phyloP scores from a whole-genome alignment of 2,888 invertebrate genomes.

The Herminia tarsipennalis region DNA sequence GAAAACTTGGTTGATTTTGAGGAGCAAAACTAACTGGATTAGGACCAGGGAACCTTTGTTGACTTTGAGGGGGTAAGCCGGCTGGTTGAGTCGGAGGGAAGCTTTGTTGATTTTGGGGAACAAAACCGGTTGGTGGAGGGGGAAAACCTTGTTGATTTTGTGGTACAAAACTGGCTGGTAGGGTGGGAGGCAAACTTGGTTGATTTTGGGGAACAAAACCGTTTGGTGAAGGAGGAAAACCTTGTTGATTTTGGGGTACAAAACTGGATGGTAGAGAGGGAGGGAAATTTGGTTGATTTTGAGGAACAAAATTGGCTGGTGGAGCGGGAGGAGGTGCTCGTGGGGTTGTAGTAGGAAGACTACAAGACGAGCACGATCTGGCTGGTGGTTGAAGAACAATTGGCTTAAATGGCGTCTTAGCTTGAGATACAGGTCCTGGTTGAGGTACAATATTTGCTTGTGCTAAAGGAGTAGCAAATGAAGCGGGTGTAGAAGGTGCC shows the following conservation, averaged over 20 bases:
- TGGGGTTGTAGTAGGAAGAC: slow-evolving; percentile 82
- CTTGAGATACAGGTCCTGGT: slow-evolving; percentile 29
- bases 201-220: background rate
- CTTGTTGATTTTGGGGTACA: too few species aligned
- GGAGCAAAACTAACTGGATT: slow-evolving; percentile 10
- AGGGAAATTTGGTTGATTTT: background rate
- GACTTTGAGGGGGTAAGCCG: background rate
- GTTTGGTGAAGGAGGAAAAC: too few species aligned
- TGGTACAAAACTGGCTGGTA: background rate
- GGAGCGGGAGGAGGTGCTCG: slow-evolving; percentile 52
- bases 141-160: slow-evolving; percentile 10
- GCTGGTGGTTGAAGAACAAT: slow-evolving; percentile 63
- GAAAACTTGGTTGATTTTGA: background rate
- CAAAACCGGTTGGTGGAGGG: too few species aligned
- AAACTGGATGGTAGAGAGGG: background rate
- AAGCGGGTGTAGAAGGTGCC: slow-evolving; percentile 43
- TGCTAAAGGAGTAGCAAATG: slow-evolving; percentile 21
- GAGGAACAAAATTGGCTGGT: slow-evolving; percentile 12
- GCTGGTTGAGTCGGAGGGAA: too few species aligned
- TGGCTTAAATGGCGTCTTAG: slow-evolving; percentile 33
- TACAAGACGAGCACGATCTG: slow-evolving; percentile 86
- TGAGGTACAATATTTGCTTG: slow-evolving; percentile 8
- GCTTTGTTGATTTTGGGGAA: too few species aligned
- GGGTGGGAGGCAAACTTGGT: background rate
- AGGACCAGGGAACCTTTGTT: background rate